These are phyloP conservation scores for Vidua chalybeata DNA, from an alignment of 2,113 vertebrate genomes.

Conservation along the genomic window DNA sequence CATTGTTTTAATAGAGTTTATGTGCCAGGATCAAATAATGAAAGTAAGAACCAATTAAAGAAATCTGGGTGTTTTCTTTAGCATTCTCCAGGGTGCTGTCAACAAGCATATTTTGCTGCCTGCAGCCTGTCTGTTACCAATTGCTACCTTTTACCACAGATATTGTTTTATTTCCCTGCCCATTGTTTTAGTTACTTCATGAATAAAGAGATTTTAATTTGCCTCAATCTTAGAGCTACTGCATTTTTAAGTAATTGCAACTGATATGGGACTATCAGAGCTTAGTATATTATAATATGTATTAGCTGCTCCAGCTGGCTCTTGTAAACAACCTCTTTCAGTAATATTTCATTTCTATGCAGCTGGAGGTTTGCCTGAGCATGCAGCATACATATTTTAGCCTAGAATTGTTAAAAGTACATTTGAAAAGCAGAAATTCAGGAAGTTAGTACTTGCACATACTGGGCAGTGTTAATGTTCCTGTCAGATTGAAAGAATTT, in stretches of 20 bases:
- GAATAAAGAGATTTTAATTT: constrained; percentile 43
- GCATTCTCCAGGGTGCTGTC: neutral
- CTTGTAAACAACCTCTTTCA: constrained; percentile 41
- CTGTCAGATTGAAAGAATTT: neutral
- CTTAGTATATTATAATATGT: constrained; percentile 39
- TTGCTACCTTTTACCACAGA: neutral
- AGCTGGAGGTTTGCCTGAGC: constrained; percentile 30
- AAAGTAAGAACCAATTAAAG: constrained; percentile 5
- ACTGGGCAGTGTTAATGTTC: neutral
- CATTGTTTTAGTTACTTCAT: constrained; percentile 35
- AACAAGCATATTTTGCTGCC: neutral
- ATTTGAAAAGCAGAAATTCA: constrained; percentile 3
- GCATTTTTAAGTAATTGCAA: constrained; percentile 50
- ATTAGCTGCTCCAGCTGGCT: constrained; percentile 30
- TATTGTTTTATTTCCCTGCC: constrained; percentile 13
- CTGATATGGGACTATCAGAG: constrained; percentile 17
- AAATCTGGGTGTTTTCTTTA: neutral
- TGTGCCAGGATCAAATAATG: neutral
- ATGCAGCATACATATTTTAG: constrained; percentile 31
- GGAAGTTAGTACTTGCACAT: neutral
- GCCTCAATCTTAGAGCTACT: neutral
- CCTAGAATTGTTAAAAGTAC: neutral
- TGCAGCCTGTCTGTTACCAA: neutral
- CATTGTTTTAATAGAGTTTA: neutral
- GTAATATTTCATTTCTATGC: constrained; percentile 57